phyloP scores from a whole-genome alignment of 2,888 invertebrate genomes.

The Trilocha varians region DNA sequence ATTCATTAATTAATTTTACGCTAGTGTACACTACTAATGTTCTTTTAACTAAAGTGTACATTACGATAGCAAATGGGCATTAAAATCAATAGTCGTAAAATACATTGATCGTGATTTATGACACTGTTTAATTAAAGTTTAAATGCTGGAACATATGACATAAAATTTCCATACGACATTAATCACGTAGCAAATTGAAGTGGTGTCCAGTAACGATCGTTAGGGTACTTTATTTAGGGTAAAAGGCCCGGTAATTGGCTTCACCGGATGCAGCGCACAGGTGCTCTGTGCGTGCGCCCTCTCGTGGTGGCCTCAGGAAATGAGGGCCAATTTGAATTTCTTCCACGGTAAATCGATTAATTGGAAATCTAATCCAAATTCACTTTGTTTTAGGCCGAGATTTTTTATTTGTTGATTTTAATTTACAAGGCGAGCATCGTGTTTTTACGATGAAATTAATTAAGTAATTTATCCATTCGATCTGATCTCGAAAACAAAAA shows the following conservation, averaged over 20 bases:
- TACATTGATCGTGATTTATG: background rate
- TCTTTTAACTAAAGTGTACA: background rate
- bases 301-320: conserved; percentile 50
- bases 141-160: conserved; percentile 12
- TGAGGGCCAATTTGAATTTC: conserved; percentile 64
- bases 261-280: conserved; percentile 60
- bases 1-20: too few species aligned
- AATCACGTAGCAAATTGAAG: conserved; percentile 34
- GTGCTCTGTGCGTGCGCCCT: conserved; percentile 54
- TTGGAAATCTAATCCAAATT: conserved; percentile 30
- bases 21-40: background rate
- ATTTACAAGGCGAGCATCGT: background rate
- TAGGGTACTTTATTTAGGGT: conserved; percentile 53
- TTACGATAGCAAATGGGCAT: background rate
- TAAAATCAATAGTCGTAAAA: background rate
- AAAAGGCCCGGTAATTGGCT: conserved; percentile 56
- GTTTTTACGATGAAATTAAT: background rate
- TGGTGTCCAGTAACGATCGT: conserved; percentile 45
- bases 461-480: conserved; percentile 16
- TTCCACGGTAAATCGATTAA: conserved; percentile 56
- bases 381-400: conserved; percentile 16
- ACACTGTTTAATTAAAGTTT: conserved; percentile 11
- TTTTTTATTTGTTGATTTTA: background rate
- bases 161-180: conserved; percentile 25
- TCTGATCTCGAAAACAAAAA: conserved; percentile 21